Evolutionary conservation across 2,888 invertebrate species (phyloP).

Genomic region (Eupithecia dodoneata): DNA sequence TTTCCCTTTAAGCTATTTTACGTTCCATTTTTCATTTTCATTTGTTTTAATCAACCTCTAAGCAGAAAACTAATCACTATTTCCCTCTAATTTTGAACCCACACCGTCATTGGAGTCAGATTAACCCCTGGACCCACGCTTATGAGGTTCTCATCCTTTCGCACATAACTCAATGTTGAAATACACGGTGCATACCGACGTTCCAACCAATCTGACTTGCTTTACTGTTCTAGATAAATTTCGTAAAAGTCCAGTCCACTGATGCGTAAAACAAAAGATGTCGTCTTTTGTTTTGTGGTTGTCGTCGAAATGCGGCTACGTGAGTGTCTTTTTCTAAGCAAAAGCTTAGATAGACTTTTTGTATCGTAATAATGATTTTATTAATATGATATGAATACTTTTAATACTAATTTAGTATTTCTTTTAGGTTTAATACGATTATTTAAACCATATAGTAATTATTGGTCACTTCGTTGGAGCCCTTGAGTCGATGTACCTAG

Average conservation of each 20-base stretch:
- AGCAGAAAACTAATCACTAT: constrained; percentile 9
- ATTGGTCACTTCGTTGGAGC: no score
- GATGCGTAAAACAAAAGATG: not conserved
- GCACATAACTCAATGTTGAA: constrained; percentile 9
- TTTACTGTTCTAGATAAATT: not conserved
- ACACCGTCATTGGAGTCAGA: constrained; percentile 19
- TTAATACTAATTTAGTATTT: not conserved
- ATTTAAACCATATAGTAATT: no score
- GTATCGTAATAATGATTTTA: no score
- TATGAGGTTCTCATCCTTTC: constrained; percentile 14
- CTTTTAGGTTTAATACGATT: no score
- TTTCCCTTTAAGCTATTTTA: not conserved
- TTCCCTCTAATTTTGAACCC: constrained; percentile 18
- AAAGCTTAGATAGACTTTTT: no score
- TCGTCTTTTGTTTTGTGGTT: no score
- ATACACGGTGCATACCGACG: not conserved
- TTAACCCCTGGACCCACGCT: constrained; percentile 14
- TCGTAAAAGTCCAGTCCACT: not conserved
- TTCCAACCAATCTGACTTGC: not conserved
- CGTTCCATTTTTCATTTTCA: not conserved
- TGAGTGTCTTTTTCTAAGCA: no score
- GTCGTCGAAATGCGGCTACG: no score
- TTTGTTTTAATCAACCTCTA: not conserved
- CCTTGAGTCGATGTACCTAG: not conserved
- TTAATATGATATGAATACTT: no score